Evolutionary conservation across 2,797 vertebrate genomes (phyloP), one percentile per base, ranked within the genome.

Genomic region (Rhinichthys osculus): DNA sequence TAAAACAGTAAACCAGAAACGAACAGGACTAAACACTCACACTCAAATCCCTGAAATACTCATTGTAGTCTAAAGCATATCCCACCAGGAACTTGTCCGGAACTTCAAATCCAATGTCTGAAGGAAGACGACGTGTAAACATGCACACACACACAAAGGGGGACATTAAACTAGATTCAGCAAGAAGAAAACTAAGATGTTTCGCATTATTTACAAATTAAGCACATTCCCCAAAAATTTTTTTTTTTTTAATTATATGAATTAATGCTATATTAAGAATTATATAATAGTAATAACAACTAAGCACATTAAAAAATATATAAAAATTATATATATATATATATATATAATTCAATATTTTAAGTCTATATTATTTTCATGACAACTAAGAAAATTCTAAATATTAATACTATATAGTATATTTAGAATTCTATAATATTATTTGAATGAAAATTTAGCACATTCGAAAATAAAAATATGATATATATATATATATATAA

Each of bases 31-130:
- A 54, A n/a, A 33, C 9, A 86, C 95, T 95, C 91, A 96, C 96
- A 89, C 95, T 96, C 88, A 96, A 94, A 91, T 96, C 96, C 92
- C 96, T 93, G 93, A 96, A 96, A 93, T 96, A 96, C 88, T 96
- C 96, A 3, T 96, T 96, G 92, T 96, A 96, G 91, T 96, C 96
- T 91, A 96, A 91, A 83, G 96, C 96, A 16, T 96, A 96, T 59
- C 96, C 96, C 82, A 96, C 96, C 62, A 96, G 92, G 86, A 96
- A 96, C 78, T 93, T 93, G 90, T 96, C 95, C 7, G 96, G 96
- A 74, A 96, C 96, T 92, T 96, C 96, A 90, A 96, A 96, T n/a
- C 96, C 96, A 74, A 96, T 94, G 89, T 96, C 96, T 96, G 89
- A 78, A 90, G 92, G 35, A 89, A 52, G 86, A 21, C 4, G 35